Base-by-base conservation (phyloP, 2,888 invertebrate genomes). In the Elegia similella region DNA sequence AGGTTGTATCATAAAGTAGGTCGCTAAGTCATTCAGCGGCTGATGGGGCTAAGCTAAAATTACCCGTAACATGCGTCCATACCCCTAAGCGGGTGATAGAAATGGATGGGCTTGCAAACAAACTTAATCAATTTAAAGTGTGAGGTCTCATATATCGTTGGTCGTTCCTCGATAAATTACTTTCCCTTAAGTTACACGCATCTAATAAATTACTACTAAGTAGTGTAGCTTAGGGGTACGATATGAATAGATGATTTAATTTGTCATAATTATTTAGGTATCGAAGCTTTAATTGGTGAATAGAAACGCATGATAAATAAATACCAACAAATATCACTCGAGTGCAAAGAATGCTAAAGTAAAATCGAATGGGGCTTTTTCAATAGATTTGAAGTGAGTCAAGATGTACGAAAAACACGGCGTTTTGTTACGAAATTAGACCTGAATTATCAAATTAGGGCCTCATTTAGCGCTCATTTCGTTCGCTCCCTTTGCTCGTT, bases 111-210 rank as follows among this genome's bases (percentile, higher is more conserved):
- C 64, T 75, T 67, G 69, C 63, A 61, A 64, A 65, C 67, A 66
- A 72, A 73, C 66, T 72, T 75, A 75, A 78, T 79, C 73, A 75
- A 75, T 75, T 75, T 69, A 70, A 69, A 71, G 67, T 67, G 67
- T 65, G 63, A 63, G 65, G 65, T 58, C 38, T 63, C 62, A 52
- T 59, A 59, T 66, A 65, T n/a, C n/a, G 61, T 52, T 62, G 59
- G 59, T 62, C 55, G 53, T 52, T 57, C 50, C 42, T 38, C 42
- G 32, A 43, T 50, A 53, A 57, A 52, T 34, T 30, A 30, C 48
- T 48, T 48, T 48, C n/a, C 8, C 13, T 32, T 10, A 15, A 48
- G 10, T 29, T 12, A 29, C 23, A 29, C 7, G 34, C 34, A 34
- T 34, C 10, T 34, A 12, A 34, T 2, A 10, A 34, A 34, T 3